These are phyloP conservation scores for Drosophila emarginata DNA, from an alignment of 2,888 invertebrate species.

Conservation along the genomic window DNA sequence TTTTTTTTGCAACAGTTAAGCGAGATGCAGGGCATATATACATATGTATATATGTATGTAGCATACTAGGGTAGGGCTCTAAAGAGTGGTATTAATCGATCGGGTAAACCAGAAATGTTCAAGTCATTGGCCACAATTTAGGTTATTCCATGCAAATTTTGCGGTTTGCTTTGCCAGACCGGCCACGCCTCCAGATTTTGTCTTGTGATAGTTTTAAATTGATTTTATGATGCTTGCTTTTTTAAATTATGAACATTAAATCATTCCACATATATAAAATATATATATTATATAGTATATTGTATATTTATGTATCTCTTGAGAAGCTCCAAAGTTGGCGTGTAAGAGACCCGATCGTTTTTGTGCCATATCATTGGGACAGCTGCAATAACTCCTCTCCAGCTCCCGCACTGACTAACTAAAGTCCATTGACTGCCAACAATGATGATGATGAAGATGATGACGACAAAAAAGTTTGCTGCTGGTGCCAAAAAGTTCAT, in stretches of 20 bases:
- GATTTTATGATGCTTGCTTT: constrained; percentile 16
- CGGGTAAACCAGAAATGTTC: constrained; percentile 32
- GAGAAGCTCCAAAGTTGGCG: not conserved
- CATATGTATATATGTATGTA: constrained; percentile 7
- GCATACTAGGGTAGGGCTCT: not conserved
- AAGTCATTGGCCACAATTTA: constrained; percentile 45
- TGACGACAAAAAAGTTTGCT: constrained; percentile 22
- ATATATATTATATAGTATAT: too few relatives aligned
- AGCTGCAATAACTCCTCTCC: constrained; percentile 37
- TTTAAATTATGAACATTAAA: not conserved
- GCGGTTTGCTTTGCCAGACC: constrained; percentile 19
- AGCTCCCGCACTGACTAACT: constrained; percentile 32
- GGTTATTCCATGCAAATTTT: constrained; percentile 46
- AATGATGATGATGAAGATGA: constrained; percentile 32
- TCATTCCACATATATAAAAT: not conserved
- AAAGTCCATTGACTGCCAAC: constrained; percentile 48
- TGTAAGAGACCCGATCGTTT: not conserved
- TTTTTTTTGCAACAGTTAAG: not conserved
- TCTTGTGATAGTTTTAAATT: constrained; percentile 29
- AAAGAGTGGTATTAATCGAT: constrained; percentile 1
- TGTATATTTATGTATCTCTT: not conserved
- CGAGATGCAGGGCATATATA: constrained; percentile 3
- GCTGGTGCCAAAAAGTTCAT: constrained; percentile 53
- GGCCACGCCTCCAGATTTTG: constrained; percentile 34
- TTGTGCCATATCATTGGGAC: constrained; percentile 22